These are phyloP conservation scores for Cydia fagiglandana DNA, from an alignment of 1,140 invertebrate species.

Conservation along the genomic window DNA sequence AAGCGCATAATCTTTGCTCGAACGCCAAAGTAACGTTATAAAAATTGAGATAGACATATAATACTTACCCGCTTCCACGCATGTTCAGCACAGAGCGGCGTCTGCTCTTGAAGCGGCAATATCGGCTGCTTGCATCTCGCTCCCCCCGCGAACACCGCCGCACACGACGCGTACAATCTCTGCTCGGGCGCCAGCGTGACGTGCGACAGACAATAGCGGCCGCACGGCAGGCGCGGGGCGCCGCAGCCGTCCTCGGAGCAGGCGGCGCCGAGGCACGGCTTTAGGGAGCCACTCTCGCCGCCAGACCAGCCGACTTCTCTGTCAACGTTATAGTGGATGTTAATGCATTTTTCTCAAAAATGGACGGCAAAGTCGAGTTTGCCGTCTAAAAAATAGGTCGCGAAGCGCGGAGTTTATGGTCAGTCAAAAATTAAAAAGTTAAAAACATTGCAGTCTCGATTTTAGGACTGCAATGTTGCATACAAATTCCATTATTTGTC, in stretches of 20 bases:
- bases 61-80: slow-evolving; percentile 83
- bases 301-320: slow-evolving; percentile 52
- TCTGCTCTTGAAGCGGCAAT: slow-evolving; percentile 90
- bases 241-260: slow-evolving; percentile 76
- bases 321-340: background rate
- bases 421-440: no score
- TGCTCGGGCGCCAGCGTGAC: slow-evolving; percentile 94
- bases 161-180: slow-evolving; percentile 92
- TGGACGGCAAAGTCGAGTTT: no score
- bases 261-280: slow-evolving; percentile 1
- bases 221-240: slow-evolving; percentile 87
- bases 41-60: slow-evolving; percentile 87
- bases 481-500: no score
- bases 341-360: no score
- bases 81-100: slow-evolving; percentile 91
- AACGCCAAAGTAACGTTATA: slow-evolving; percentile 93
- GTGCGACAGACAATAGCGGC: slow-evolving; percentile 90
- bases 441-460: no score
- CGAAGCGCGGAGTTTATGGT: no score
- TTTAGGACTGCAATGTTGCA: no score
- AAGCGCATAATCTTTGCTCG: slow-evolving; percentile 92
- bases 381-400: no score
- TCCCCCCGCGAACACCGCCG: slow-evolving; percentile 92
- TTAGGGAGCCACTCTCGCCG: slow-evolving; percentile 46
- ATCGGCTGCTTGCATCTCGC: slow-evolving; percentile 93